Evolutionary conservation across 92 coral and sea anemone species (phyloP), one percentile per base, ranked within the genome.

Genomic region (Heliopora coerulea): DNA sequence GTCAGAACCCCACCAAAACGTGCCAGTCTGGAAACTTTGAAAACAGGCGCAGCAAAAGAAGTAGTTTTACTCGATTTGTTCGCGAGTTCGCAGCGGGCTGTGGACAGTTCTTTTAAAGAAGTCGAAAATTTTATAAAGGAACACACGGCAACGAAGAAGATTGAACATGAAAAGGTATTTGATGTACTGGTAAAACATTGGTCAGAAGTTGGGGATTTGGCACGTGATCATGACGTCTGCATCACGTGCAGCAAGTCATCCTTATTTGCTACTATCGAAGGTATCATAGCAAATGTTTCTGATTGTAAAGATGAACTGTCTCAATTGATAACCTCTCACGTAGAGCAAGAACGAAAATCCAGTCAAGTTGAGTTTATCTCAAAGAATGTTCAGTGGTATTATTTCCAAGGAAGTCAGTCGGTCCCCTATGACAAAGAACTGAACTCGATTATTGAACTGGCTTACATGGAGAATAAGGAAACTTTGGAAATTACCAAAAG

Each of bases 381-480:
- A 0, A 25, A 52, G 44, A 44, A 49, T 49, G 61, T 68, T 15
- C 60, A 68, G 24, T 68, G 60, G 75, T 49, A 34, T 17, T 49
- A 68, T 29, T 48, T 68, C 11, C n/a, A 10, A 24, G 63, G 5
- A 41, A 42, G 20, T 4, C 18, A 20, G 11, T 41, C 65, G 41
- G 68, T 32, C 39, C 34, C 56, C 20, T 91, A 86, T 62, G 85
- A 40, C 34, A 59, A 85, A 74, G 82, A 56, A 27, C 20, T 67
- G 34, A 91, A 88, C 42, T 86, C 86, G 1, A 74, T 56, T 70
- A 61, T 88, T 54, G 97, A 91, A 79, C 72, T 81, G 62, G 96
- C 96, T 10, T 73, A 83, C 32, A 74, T 64, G 58, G 87, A 86
- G 12, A 54, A 75, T 1, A 54, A 64, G 18, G 23, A 60, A 59